These are phyloP conservation scores for Leptinotarsa lineolata DNA, from an alignment of 1,140 invertebrate species.

Conservation along the genomic window DNA sequence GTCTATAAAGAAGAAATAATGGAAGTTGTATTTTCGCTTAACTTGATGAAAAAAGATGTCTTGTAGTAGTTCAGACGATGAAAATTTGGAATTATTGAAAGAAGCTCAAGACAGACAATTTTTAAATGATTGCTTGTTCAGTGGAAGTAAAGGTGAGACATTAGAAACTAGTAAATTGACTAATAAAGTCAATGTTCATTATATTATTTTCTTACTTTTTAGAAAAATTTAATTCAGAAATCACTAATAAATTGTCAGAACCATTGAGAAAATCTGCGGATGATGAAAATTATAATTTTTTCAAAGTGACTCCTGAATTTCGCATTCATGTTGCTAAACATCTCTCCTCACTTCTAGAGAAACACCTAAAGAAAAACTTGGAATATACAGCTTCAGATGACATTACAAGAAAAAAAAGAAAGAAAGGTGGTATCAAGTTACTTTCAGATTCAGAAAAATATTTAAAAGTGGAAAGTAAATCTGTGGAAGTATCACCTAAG, in stretches of 20 bases:
- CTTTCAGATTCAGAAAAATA: slow-evolving; percentile 40
- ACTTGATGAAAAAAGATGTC: slow-evolving; percentile 35
- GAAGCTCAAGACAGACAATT: slow-evolving; percentile 40
- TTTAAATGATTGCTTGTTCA: slow-evolving; percentile 41
- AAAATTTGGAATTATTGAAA: slow-evolving; percentile 41
- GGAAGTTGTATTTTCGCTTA: not conserved
- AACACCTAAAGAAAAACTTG: slow-evolving; percentile 37
- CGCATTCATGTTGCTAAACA: slow-evolving; percentile 45
- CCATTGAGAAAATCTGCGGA: slow-evolving; percentile 37
- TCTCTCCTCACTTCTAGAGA: slow-evolving; percentile 39
- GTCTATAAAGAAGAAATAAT: not conserved
- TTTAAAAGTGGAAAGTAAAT: slow-evolving; percentile 33
- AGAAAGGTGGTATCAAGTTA: slow-evolving; percentile 42
- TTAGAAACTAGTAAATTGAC: not conserved
- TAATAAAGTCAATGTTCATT: not conserved
- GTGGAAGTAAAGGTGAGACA: slow-evolving; percentile 32
- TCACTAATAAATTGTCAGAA: slow-evolving; percentile 22
- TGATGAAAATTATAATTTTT: slow-evolving; percentile 43
- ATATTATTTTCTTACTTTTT: not conserved
- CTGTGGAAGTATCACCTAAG: not conserved
- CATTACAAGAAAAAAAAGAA: slow-evolving; percentile 28
- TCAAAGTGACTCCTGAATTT: slow-evolving; percentile 47
- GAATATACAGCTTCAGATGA: slow-evolving; percentile 17
- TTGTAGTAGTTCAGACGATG: slow-evolving; percentile 40
- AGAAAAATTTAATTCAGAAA: slow-evolving; percentile 13